Evolutionary conservation across 2,113 vertebrate genomes (phyloP).

Genomic region (Xenus cinereus): DNA sequence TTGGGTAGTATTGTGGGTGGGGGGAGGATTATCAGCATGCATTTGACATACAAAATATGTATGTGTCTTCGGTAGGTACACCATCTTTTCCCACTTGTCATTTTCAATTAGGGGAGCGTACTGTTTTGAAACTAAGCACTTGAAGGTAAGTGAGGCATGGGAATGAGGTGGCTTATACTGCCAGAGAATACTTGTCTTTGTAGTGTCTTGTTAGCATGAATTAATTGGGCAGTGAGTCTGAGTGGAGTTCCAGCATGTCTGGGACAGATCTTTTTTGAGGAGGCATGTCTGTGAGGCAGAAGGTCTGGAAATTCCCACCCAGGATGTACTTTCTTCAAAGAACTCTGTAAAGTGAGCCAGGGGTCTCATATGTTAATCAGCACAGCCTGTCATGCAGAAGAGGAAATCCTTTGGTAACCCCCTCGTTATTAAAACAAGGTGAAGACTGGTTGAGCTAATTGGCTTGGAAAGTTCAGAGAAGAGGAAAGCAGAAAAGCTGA

Average conservation of each 20-base stretch:
- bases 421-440: conserved; percentile 26
- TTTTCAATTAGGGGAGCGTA: neutral
- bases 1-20: neutral
- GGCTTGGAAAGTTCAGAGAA: conserved; percentile 18
- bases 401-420: conserved; percentile 24
- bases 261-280: neutral
- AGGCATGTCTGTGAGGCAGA: conserved; percentile 8
- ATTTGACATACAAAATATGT: neutral
- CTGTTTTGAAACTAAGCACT: neutral
- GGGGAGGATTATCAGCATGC: neutral
- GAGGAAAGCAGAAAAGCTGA: conserved; percentile 20
- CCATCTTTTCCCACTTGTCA: neutral
- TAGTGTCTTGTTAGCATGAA: conserved; percentile 13
- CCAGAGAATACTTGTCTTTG: conserved; percentile 32
- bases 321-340: neutral
- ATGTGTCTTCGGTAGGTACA: neutral
- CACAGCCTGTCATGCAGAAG: neutral
- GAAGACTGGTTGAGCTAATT: conserved; percentile 49
- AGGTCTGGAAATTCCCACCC: conserved; percentile 35
- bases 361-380: conserved; percentile 9
- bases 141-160: conserved; percentile 31
- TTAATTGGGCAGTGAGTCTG: conserved; percentile 47
- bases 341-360: neutral
- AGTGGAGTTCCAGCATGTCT: conserved; percentile 5
- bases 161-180: neutral